phyloP scores from a whole-genome alignment of 2,113 vertebrate species.

The Pleuronectes platessa region DNA sequence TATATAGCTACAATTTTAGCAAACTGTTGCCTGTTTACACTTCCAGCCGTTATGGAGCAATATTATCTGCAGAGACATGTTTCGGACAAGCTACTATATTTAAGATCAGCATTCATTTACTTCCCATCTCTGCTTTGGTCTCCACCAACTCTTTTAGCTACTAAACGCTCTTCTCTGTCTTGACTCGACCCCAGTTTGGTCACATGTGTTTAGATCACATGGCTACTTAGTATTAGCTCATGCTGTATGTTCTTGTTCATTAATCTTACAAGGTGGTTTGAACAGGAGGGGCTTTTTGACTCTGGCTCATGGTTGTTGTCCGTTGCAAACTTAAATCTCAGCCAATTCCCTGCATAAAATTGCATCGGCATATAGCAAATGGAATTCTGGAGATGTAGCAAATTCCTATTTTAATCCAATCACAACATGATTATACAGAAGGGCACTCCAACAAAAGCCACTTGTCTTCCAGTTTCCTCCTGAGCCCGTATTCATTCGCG shows the following conservation, averaged over 20 bases:
- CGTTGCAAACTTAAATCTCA: constrained; percentile 10
- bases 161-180: neutral
- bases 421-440: constrained; percentile 57
- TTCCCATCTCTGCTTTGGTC: neutral
- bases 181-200: neutral
- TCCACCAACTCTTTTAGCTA: neutral
- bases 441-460: constrained; percentile 49
- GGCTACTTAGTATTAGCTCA: neutral
- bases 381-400: constrained; percentile 38
- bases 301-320: constrained; percentile 6
- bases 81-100: neutral
- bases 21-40: no score
- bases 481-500: constrained; percentile 53
- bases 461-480: constrained; percentile 65
- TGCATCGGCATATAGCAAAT: constrained; percentile 42
- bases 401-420: constrained; percentile 53
- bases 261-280: neutral
- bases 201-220: neutral
- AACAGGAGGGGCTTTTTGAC: neutral
- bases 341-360: constrained; percentile 25
- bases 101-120: neutral
- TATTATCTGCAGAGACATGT: neutral
- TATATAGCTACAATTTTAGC: neutral
- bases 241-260: neutral
- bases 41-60: neutral